Base-by-base conservation (phyloP, 2,888 invertebrate genomes). In the Lacanobia oleracea region DNA sequence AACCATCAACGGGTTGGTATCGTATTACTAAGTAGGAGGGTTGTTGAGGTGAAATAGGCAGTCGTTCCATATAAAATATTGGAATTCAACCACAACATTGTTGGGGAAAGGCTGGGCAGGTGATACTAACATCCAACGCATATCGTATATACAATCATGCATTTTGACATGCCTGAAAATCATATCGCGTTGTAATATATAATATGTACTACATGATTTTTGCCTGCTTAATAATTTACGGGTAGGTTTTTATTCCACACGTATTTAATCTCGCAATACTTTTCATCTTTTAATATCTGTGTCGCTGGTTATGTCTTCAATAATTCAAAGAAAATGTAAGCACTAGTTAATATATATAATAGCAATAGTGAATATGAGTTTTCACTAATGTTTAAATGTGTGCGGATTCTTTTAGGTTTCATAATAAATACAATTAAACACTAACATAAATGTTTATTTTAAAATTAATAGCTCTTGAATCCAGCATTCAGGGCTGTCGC, bases 401-500 rank as follows among this genome's bases (percentile, higher is more conserved):
- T 16, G 56, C 23, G 27, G 7, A 37, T 56, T 45, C 23, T 16
- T 54, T 16, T 45, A 54, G 18, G 21, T 45, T 23, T 23, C 68
- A 10, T 40, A 65, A 43, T 75, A 51, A 60, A 67, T 21, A 50
- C 23, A 51, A 59, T 51, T 50, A 23, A 56, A 51, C 37, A 40
- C 0, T 12, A 2, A 40, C 3, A 45, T 62, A 18, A 18, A 23
- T 43, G 23, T 63, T 43, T 48, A 16, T 61, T 53, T 9, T 48
- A 10, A 45, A 79, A 59, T 63, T 0, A 74, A 77, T 73, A 33
- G 40, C 16, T n/a, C 12, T 53, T n/a, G 4, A 50, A 53, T 10
- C 10, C 18, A 57, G 27, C 8, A 12, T 18, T 10, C 23, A 68
- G 40, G 70, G 48, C 27, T 69, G 23, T 50, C 37, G 12, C 23